phyloP scores from a whole-genome alignment of 2,113 vertebrate species.

The Cercopithecus mona region DNA sequence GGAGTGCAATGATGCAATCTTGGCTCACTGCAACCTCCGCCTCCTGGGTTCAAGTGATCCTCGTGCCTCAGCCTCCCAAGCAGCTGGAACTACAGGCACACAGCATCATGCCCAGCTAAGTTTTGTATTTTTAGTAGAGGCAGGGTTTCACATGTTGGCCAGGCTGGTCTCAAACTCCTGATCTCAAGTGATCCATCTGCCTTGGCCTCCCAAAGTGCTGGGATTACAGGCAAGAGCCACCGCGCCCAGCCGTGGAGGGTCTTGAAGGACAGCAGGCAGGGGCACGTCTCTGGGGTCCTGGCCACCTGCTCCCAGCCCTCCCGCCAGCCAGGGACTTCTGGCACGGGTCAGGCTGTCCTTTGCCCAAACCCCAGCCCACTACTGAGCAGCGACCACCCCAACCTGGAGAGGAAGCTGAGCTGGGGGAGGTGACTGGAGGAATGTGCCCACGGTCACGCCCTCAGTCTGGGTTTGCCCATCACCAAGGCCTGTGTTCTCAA shows the following conservation, averaged over 20 bases:
- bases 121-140: no score
- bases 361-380: not conserved
- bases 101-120: no score
- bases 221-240: no score
- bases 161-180: no score
- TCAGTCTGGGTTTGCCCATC: not conserved
- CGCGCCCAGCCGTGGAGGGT: not conserved
- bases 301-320: not conserved
- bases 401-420: not conserved
- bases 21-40: no score
- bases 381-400: not conserved
- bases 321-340: not conserved
- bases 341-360: not conserved
- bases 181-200: no score
- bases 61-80: no score
- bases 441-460: not conserved
- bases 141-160: no score
- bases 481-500: accelerated
- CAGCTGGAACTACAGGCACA: no score
- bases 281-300: not conserved
- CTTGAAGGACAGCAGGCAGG: not conserved
- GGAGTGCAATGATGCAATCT: no score
- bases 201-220: no score
- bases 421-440: accelerated
- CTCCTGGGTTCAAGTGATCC: no score